Evolutionary conservation across 2,888 invertebrate genomes (phyloP).

Genomic region (Salpingus planirostris): DNA sequence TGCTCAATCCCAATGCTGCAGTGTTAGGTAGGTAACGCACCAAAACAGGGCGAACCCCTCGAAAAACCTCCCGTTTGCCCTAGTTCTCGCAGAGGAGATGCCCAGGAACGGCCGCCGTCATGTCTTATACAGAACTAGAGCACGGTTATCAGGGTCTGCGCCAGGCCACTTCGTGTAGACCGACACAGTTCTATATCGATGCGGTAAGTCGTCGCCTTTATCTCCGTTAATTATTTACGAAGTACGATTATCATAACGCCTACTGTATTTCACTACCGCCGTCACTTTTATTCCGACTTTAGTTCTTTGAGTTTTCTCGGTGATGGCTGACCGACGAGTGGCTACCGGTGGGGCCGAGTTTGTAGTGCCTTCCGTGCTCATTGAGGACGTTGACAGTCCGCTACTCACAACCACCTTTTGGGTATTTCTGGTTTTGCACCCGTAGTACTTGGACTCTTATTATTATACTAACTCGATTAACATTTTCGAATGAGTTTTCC

Average conservation of each 20-base stretch:
- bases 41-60: background rate
- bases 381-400: constrained; percentile 35
- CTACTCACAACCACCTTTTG: constrained; percentile 25
- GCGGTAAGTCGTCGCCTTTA: constrained; percentile 46
- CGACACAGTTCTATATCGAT: constrained; percentile 65
- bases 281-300: constrained; percentile 5
- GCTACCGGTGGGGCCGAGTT: too few relatives aligned
- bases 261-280: constrained; percentile 7
- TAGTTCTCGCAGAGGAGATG: background rate
- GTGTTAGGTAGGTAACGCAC: constrained; percentile 4
- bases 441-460: background rate
- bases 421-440: too few relatives aligned
- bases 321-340: too few relatives aligned
- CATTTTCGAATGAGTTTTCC: background rate
- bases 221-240: constrained; percentile 3
- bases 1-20: constrained; percentile 10
- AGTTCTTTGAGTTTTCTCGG: constrained; percentile 4
- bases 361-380: constrained; percentile 28
- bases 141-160: constrained; percentile 84
- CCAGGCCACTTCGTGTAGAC: constrained; percentile 52
- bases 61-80: background rate
- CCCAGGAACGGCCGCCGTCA: constrained; percentile 29
- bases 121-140: constrained; percentile 90
- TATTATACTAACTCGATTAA: too few relatives aligned
- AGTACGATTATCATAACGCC: constrained; percentile 3